phyloP scores from a whole-genome alignment of 2,888 invertebrate species.

The Parelbella ahira region DNA sequence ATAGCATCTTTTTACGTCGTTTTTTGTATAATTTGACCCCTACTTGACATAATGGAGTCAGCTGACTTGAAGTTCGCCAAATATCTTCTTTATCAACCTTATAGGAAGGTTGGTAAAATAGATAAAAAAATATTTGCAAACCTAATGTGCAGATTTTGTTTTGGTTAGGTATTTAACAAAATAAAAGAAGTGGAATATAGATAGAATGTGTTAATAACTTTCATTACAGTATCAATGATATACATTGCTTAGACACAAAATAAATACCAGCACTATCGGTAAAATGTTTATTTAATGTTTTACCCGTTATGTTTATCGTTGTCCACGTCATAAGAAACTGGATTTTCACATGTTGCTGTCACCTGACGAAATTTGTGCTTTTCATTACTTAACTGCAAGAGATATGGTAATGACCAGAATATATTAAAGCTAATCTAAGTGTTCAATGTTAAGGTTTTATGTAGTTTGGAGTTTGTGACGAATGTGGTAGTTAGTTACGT shows the following conservation, averaged over 20 bases:
- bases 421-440: constrained; percentile 13
- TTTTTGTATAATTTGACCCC: too few species aligned
- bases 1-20: too few species aligned
- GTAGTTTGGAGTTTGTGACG: not conserved
- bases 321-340: constrained; percentile 22
- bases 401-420: constrained; percentile 23
- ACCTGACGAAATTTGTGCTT: constrained; percentile 23
- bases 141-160: too few species aligned
- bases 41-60: too few species aligned
- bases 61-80: too few species aligned
- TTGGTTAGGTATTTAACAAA: too few species aligned
- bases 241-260: constrained; percentile 12
- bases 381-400: constrained; percentile 23
- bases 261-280: constrained; percentile 15
- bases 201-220: too few species aligned
- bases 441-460: constrained; percentile 7
- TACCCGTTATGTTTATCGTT: constrained; percentile 29
- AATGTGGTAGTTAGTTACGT: not conserved
- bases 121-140: too few species aligned
- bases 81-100: too few species aligned
- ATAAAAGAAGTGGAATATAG: too few species aligned
- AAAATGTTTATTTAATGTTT: constrained; percentile 27
- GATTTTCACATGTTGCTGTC: constrained; percentile 20
- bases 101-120: too few species aligned
- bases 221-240: too few species aligned